Percentiles rank a stretch among this genome's conserved stretches.
These are phyloP conservation scores for Ceramica pisi DNA, from an alignment of 2,888 invertebrate species.

Conservation along the genomic window DNA sequence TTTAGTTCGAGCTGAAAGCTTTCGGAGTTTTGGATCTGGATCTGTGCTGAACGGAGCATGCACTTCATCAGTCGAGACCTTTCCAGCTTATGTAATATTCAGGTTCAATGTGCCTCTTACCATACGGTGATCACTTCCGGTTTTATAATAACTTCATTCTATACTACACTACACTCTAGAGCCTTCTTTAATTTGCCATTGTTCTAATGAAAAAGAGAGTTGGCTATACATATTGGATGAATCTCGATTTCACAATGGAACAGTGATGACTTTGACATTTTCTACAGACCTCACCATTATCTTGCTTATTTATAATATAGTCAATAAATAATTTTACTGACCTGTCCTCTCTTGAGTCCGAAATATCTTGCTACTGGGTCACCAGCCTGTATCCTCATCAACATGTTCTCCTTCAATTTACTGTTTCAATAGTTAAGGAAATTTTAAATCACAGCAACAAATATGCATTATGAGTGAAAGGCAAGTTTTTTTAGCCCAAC, in stretches of 20 bases:
- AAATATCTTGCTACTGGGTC: conserved; percentile 99
- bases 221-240: not conserved
- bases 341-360: conserved; percentile 99
- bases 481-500: too few species aligned
- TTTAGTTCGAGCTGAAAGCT: too few species aligned
- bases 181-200: not conserved
- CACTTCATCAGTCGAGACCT: too few species aligned
- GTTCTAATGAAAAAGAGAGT: not conserved
- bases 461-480: not conserved
- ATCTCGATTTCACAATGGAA: not conserved
- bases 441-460: not conserved
- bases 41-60: too few species aligned
- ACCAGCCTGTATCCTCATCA: conserved; percentile 99
- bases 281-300: too few species aligned
- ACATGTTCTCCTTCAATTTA: conserved; percentile 99
- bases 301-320: not conserved
- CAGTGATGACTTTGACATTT: not conserved
- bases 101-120: too few species aligned
- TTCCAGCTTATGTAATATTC: too few species aligned
- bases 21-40: too few species aligned
- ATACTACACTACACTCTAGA: too few species aligned
- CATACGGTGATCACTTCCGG: too few species aligned
- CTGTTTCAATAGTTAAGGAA: conserved; percentile 78
- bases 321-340: conserved; percentile 71
- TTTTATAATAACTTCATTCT: too few species aligned